Percentiles rank a stretch among this genome's conserved stretches.
These are phyloP conservation scores for Synergus itoensis DNA, from an alignment of 2,888 invertebrate genomes.

Conservation along the genomic window DNA sequence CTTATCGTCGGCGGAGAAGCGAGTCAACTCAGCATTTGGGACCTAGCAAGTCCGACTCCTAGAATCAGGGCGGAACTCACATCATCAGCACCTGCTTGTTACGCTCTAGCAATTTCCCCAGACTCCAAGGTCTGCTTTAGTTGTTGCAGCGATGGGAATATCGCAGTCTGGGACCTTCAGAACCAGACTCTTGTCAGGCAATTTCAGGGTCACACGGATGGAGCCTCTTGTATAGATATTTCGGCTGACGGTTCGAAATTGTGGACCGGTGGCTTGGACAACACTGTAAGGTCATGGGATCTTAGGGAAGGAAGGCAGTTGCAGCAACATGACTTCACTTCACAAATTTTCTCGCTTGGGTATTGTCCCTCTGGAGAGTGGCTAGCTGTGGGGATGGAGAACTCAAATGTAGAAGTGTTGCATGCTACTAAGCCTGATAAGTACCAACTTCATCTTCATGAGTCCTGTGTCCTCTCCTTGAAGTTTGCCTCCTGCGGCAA, in stretches of 20 bases:
- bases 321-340: conserved; percentile 97
- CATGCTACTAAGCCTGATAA: conserved; percentile 95
- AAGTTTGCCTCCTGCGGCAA: conserved; percentile 97
- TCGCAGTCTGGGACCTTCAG: conserved; percentile 96
- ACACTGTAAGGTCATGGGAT: conserved; percentile 98
- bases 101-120: conserved; percentile 97
- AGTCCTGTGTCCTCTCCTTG: conserved; percentile 97
- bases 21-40: conserved; percentile 97
- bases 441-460: conserved; percentile 97
- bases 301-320: conserved; percentile 94
- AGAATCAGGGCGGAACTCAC: conserved; percentile 94
- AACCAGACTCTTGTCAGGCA: conserved; percentile 95
- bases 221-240: conserved; percentile 98
- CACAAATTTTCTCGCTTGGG: conserved; percentile 91
- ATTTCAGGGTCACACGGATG: conserved; percentile 98
- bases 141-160: conserved; percentile 99
- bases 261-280: conserved; percentile 97
- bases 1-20: conserved; percentile 98
- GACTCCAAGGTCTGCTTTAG: conserved; percentile 99
- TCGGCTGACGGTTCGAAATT: conserved; percentile 94
- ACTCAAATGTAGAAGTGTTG: conserved; percentile 96
- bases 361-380: conserved; percentile 98
- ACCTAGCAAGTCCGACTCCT: conserved; percentile 93
- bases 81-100: conserved; percentile 97
- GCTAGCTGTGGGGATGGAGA: conserved; percentile 97